A percentile compares a stretch with the other conserved stretches of the same genome.
These are phyloP conservation scores for Danaus chrysippus DNA, from an alignment of 2,888 invertebrate species.

Conservation along the genomic window DNA sequence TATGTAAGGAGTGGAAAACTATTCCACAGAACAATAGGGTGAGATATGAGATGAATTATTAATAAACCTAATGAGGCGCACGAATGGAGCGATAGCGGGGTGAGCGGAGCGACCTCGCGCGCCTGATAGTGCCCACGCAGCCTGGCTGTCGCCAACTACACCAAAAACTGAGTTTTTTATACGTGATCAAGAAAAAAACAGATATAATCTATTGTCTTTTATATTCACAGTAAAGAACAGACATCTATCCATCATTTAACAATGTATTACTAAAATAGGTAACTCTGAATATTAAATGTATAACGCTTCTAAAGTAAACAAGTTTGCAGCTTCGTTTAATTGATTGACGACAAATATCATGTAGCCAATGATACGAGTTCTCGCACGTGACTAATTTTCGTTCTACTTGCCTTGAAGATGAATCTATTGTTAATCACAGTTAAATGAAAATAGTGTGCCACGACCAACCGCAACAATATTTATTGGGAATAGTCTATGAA, in stretches of 20 bases:
- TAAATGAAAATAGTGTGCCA: slow-evolving; percentile 10
- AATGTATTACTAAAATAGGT: not conserved
- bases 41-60: slow-evolving; percentile 72
- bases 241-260: not conserved
- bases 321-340: too few relatives aligned
- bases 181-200: slow-evolving; percentile 26
- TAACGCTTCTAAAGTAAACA: not conserved
- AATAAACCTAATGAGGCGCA: slow-evolving; percentile 71
- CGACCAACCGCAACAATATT: slow-evolving; percentile 15
- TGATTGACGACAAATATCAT: too few relatives aligned
- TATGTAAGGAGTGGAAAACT: slow-evolving; percentile 48
- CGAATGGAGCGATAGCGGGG: slow-evolving; percentile 63
- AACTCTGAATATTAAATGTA: not conserved
- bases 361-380: not conserved
- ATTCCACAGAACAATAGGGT: slow-evolving; percentile 66
- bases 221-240: not conserved
- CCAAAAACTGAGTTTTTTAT: slow-evolving; percentile 49
- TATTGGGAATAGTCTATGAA: not conserved
- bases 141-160: slow-evolving; percentile 72
- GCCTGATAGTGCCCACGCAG: slow-evolving; percentile 74
- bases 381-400: not conserved
- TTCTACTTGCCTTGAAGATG: not conserved
- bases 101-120: slow-evolving; percentile 71
- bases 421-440: slow-evolving; percentile 3
- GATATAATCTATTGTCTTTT: not conserved